Percentiles rank a stretch among this genome's conserved stretches.
phyloP scores from a whole-genome alignment of 2,888 invertebrate genomes.

The Heliconius ismenius region DNA sequence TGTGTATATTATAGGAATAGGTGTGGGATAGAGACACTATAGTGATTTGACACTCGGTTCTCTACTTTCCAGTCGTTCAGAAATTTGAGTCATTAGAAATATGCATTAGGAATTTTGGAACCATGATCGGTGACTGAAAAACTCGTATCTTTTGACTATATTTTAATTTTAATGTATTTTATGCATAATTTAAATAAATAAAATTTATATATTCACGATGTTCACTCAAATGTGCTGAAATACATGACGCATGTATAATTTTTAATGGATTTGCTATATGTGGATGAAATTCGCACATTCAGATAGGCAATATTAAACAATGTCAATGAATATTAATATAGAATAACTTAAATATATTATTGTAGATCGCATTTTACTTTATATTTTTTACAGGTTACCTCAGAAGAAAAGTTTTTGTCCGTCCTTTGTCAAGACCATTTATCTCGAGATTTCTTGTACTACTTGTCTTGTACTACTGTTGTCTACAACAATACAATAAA shows the following conservation, averaged over 20 bases:
- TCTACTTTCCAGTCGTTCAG: background rate
- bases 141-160: background rate
- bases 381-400: no score
- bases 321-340: background rate
- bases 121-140: background rate
- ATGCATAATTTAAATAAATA: background rate
- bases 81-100: no score
- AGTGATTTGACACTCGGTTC: background rate
- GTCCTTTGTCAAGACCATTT: no score
- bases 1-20: no score
- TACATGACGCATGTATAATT: slow-evolving; percentile 17
- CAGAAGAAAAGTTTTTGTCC: no score
- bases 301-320: background rate
- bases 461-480: no score
- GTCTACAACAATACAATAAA: no score
- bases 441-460: no score
- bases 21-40: no score
- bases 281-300: slow-evolving; percentile 4
- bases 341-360: background rate
- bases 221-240: slow-evolving; percentile 9
- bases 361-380: no score
- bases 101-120: no score
- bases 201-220: slow-evolving; percentile 9
- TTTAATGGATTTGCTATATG: background rate
- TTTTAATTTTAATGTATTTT: background rate